Evolutionary conservation across 2,888 invertebrate species (phyloP).

Genomic region (Amiota minor): DNA sequence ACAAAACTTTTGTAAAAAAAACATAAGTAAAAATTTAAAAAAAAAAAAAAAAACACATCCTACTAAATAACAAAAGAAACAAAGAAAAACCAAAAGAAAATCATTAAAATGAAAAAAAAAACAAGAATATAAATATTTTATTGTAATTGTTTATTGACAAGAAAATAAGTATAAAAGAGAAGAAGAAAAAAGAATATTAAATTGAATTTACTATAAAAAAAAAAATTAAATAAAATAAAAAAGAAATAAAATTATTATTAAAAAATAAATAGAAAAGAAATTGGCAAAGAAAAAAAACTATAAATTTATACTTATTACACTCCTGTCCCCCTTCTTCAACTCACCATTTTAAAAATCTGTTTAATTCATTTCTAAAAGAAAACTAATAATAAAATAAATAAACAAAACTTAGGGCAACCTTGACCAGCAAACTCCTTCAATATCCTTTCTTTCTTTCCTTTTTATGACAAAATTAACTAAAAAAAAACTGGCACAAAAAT

Average conservation of each 20-base stretch:
- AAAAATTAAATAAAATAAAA: too few species aligned
- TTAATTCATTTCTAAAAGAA: background rate
- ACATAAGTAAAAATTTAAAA: slow-evolving; percentile 41
- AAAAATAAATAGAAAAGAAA: too few species aligned
- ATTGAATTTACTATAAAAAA: too few species aligned
- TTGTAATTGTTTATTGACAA: background rate
- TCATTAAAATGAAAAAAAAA: slow-evolving; percentile 36
- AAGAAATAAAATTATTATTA: too few species aligned
- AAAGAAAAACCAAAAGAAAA: slow-evolving; percentile 33
- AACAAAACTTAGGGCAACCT: too few species aligned
- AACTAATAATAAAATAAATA: slow-evolving; percentile 26
- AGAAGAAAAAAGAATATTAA: slow-evolving; percentile 10
- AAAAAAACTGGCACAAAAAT: background rate
- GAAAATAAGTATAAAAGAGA: background rate
- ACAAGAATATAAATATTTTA: slow-evolving; percentile 41
- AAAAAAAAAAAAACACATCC: too few species aligned
- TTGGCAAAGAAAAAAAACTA: too few species aligned
- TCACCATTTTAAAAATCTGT: too few species aligned
- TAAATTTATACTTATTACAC: too few species aligned
- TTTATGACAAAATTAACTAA: background rate
- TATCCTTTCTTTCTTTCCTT: too few species aligned
- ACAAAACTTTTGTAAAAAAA: slow-evolving; percentile 40
- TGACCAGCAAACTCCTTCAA: too few species aligned
- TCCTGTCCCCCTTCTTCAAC: too few species aligned
- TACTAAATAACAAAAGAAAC: slow-evolving; percentile 18